phyloP scores from a whole-genome alignment of 1,140 invertebrate genomes.

The Saccostrea glomerata region DNA sequence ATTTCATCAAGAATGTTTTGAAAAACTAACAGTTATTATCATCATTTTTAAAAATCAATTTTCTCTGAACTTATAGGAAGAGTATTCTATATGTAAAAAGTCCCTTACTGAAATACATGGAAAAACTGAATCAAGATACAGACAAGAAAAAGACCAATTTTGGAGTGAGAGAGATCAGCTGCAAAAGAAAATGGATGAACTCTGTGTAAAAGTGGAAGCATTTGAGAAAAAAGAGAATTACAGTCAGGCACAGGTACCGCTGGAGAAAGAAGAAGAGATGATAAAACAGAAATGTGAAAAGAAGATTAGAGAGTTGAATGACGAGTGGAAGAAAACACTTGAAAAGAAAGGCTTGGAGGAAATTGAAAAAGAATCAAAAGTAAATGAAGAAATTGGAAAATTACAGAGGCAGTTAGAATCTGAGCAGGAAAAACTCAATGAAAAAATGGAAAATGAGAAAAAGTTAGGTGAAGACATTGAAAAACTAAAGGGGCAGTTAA shows the following conservation, averaged over 20 bases:
- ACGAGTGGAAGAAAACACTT: not conserved
- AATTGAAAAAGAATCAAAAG: not conserved
- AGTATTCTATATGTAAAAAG: not conserved
- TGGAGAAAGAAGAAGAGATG: not conserved
- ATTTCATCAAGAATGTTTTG: too few species aligned
- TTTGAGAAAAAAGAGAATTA: not conserved
- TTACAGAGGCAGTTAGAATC: not conserved
- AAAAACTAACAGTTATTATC: too few species aligned
- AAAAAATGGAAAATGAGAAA: not conserved
- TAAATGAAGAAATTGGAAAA: not conserved
- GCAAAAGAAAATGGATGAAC: not conserved
- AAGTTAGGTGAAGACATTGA: not conserved
- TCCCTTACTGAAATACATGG: not conserved
- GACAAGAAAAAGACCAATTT: not conserved
- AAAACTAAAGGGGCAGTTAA: not conserved
- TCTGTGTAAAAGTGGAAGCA: not conserved
- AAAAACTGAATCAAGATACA: not conserved
- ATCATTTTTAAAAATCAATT: too few species aligned
- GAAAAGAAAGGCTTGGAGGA: not conserved
- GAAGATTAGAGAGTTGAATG: not conserved
- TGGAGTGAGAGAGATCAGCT: not conserved
- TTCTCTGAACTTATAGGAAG: not conserved
- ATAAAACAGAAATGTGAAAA: not conserved
- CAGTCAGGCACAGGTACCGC: not conserved
- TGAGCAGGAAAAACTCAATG: too few species aligned